Conservation (phyloP, 2,888 invertebrate species). For the Ornithoptera alexandrae region DNA sequence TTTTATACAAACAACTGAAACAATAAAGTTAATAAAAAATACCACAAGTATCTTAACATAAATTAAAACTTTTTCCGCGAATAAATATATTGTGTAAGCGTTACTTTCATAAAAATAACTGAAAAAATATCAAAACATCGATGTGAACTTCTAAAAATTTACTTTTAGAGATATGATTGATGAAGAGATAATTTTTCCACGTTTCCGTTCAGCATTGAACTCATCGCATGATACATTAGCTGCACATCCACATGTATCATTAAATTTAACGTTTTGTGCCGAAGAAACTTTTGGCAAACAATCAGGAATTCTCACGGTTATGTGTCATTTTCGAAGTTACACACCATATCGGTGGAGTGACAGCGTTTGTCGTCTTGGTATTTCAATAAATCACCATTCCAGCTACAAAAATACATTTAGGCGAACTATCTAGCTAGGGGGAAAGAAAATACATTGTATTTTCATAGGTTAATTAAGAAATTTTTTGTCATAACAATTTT, state of each 20-base stretch:
- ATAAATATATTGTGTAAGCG: no score
- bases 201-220: conserved; percentile 22
- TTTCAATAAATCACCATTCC: conserved; percentile 26
- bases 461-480: no score
- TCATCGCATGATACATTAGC: neutral
- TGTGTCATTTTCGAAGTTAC: conserved; percentile 38
- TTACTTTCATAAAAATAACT: no score
- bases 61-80: no score
- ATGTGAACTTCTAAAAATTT: neutral
- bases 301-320: conserved; percentile 41
- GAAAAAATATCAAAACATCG: neutral
- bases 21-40: no score
- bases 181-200: neutral
- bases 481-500: no score
- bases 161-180: neutral
- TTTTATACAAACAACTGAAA: no score
- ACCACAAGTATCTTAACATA: no score
- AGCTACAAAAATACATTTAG: neutral
- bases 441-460: neutral
- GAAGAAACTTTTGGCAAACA: conserved; percentile 42
- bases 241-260: conserved; percentile 29
- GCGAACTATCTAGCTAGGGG: neutral
- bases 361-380: conserved; percentile 34
- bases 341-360: conserved; percentile 34
- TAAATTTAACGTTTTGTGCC: conserved; percentile 34